Percentiles rank a stretch among this genome's conserved stretches.
Evolutionary conservation across 2,888 invertebrate genomes (phyloP).

Genomic region (Tethea ocularis): DNA sequence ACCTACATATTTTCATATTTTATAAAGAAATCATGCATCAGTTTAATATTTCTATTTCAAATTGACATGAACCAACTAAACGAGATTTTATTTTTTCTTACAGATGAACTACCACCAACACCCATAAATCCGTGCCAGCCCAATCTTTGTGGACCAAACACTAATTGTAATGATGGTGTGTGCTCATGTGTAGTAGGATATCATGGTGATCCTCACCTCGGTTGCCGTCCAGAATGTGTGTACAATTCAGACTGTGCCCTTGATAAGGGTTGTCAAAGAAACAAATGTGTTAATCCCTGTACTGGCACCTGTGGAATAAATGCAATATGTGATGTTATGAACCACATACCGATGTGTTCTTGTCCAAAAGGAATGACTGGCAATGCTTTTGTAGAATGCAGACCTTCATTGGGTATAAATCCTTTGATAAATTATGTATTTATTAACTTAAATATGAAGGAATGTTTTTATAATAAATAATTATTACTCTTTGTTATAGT

Average conservation of each 20-base stretch:
- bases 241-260: conserved; percentile 86
- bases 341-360: conserved; percentile 88
- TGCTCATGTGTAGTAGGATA: conserved; percentile 86
- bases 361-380: conserved; percentile 87
- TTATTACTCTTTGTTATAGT: conserved; percentile 47
- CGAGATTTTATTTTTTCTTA: conserved; percentile 25
- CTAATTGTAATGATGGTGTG: conserved; percentile 80
- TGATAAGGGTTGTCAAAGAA: conserved; percentile 86
- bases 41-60: too few species aligned
- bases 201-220: conserved; percentile 86
- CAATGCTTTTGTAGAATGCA: conserved; percentile 87
- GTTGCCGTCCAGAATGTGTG: conserved; percentile 89
- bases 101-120: conserved; percentile 45
- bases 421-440: neutral
- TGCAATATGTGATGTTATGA: conserved; percentile 88
- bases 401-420: conserved; percentile 73
- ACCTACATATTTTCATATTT: too few species aligned
- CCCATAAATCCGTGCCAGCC: conserved; percentile 83
- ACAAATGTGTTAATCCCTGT: conserved; percentile 89
- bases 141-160: conserved; percentile 86
- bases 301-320: conserved; percentile 88
- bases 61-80: neutral
- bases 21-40: too few species aligned
- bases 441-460: neutral
- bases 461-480: neutral